Conservation (phyloP, 2,888 invertebrate species). For the Synergus japonicus region DNA sequence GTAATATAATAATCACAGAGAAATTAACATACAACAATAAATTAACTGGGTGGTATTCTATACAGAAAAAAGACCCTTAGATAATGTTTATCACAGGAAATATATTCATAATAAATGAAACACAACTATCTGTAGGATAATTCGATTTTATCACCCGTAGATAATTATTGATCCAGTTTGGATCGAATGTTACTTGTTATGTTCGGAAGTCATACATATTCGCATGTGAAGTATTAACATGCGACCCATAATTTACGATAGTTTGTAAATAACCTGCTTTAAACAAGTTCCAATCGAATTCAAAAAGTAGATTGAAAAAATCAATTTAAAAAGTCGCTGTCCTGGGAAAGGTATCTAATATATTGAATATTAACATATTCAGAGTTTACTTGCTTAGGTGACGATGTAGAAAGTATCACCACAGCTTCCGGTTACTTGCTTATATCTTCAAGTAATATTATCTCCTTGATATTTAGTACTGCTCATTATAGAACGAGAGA, state of each 20-base stretch:
- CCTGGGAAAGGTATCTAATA: conserved; percentile 2
- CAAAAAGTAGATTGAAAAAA: background rate
- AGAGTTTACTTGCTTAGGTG: conserved; percentile 23
- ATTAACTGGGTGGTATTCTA: background rate
- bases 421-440: conserved; percentile 32
- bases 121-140: background rate
- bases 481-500: conserved; percentile 56
- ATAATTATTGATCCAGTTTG: background rate
- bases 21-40: background rate
- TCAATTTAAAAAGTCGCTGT: background rate
- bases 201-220: conserved; percentile 8
- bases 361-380: conserved; percentile 12
- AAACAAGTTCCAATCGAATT: conserved; percentile 33
- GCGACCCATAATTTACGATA: conserved; percentile 16
- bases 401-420: conserved; percentile 36
- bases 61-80: background rate
- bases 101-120: background rate
- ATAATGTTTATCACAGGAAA: background rate
- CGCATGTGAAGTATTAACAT: background rate
- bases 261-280: conserved; percentile 22
- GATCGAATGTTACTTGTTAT: background rate
- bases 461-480: conserved; percentile 56
- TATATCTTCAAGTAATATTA: conserved; percentile 52
- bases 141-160: conserved; percentile 4
- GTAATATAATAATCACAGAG: background rate